Evolutionary conservation across 2,888 invertebrate genomes (phyloP), one percentile per base, ranked within the genome.

Genomic region (Apomyelois bistriatella): DNA sequence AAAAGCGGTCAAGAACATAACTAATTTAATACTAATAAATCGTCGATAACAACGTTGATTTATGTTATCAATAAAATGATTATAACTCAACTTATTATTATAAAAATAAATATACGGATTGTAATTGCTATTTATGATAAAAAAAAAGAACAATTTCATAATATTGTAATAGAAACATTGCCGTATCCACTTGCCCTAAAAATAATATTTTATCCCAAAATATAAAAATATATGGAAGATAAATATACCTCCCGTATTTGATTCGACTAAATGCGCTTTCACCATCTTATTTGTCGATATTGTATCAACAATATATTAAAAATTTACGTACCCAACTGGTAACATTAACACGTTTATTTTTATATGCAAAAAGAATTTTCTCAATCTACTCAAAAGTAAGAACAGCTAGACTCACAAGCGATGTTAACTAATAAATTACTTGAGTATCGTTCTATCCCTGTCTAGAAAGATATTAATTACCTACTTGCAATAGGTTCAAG

Each of bases 141-240:
- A 16, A 35, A 35, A 36, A 35, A 48, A 48, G 16, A 48, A 36
- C 8, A 48, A 17, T 36, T 6, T 16, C 48, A 49, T 7, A 51
- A 43, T 37, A 42, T 13, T 28, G 38, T 38, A 10, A 28, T 6
- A 28, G 48, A 49, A 49, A 49, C 37, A 37, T 49, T 49, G 48
- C 37, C 48, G 46, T 38, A 38, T 49, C 28, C 38, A 38, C 37
- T 49, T 38, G 48, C 38, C 48, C 48, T 17, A 41, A 43, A 42
- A 51, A 43, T 32, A 49, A 50, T 41, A 13, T 38, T 42, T 35
- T 36, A 42, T 43, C 35, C 43, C 42, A 52, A 50, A 52, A 52
- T 52, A 52, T 51, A 51, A 51, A 51, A 51, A 51, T 51, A 51
- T 51, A 51, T 52, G 52, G 43, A 52, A 52, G 42, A 36, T 50